These are phyloP conservation scores for Calcarius lapponicus DNA, from an alignment of 2,797 vertebrate species.

Conservation along the genomic window DNA sequence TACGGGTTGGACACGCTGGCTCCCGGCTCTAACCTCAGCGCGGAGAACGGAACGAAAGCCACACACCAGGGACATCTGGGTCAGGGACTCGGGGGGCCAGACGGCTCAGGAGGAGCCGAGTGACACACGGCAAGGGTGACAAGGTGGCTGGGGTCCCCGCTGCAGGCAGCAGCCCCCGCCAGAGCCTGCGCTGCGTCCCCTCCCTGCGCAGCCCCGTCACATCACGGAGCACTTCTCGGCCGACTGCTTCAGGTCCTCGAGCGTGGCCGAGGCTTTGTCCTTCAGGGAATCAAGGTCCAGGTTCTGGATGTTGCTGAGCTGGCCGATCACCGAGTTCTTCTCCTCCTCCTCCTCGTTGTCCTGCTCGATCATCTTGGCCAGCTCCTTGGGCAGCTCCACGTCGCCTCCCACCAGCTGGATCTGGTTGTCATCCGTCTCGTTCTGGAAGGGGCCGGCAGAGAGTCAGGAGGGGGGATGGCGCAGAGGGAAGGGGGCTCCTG, in stretches of 20 bases:
- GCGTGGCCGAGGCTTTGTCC: constrained; percentile 92
- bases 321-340: constrained; percentile 91
- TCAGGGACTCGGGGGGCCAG: background rate
- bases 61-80: background rate
- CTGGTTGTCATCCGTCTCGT: constrained; percentile 90
- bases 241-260: constrained; percentile 95
- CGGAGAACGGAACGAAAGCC: background rate
- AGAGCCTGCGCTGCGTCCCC: background rate
- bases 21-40: background rate
- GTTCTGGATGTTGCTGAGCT: constrained; percentile 92
- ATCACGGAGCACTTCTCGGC: constrained; percentile 94
- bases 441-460: constrained; percentile 72
- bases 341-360: constrained; percentile 93
- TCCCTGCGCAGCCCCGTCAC: constrained; percentile 74
- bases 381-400: constrained; percentile 90
- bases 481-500: background rate
- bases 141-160: background rate
- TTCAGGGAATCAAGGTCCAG: constrained; percentile 94
- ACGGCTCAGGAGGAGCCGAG: background rate
- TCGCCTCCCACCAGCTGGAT: constrained; percentile 93
- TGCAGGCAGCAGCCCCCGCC: background rate
- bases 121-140: constrained; percentile 8
- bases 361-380: constrained; percentile 98
- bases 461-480: background rate
- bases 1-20: background rate